Evolutionary conservation across 2,113 vertebrate genomes (phyloP).

Genomic region (Xyliphius kryptos): DNA sequence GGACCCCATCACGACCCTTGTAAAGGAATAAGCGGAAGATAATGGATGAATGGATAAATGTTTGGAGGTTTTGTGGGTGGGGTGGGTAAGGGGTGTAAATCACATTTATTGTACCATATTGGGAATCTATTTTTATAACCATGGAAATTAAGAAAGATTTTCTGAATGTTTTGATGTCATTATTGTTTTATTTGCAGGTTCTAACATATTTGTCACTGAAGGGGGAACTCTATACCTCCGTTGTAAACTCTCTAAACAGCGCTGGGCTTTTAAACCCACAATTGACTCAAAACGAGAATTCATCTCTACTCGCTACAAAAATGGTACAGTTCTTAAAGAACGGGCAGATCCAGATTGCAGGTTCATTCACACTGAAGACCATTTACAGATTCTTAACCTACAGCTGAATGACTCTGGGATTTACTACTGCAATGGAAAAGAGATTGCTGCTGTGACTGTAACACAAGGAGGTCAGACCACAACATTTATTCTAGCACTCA

Average conservation of each 20-base stretch:
- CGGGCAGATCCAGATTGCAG: conserved; percentile 28
- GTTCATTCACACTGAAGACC: conserved; percentile 30
- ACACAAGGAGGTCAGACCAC: conserved; percentile 31
- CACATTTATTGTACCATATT: no score
- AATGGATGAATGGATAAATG: no score
- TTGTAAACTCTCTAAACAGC: conserved; percentile 40
- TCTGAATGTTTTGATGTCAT: background rate
- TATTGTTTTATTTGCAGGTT: conserved; percentile 36
- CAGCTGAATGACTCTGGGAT: conserved; percentile 47
- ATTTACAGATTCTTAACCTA: conserved; percentile 52
- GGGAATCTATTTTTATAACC: no score
- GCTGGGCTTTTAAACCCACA: conserved; percentile 38
- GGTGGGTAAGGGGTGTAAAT: no score
- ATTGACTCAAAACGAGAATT: conserved; percentile 7
- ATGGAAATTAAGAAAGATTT: no score
- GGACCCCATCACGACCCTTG: no score
- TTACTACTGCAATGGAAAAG: conserved; percentile 49
- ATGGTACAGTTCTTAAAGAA: conserved; percentile 43
- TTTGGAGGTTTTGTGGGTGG: no score
- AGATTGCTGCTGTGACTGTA: conserved; percentile 36
- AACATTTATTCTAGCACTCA: no score
- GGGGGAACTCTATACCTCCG: conserved; percentile 55
- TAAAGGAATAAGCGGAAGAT: no score
- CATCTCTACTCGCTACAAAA: conserved; percentile 47
- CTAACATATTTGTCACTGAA: conserved; percentile 20